Base-by-base conservation (phyloP, 2,113 vertebrate species). In the Alaudala cheleensis region DNA sequence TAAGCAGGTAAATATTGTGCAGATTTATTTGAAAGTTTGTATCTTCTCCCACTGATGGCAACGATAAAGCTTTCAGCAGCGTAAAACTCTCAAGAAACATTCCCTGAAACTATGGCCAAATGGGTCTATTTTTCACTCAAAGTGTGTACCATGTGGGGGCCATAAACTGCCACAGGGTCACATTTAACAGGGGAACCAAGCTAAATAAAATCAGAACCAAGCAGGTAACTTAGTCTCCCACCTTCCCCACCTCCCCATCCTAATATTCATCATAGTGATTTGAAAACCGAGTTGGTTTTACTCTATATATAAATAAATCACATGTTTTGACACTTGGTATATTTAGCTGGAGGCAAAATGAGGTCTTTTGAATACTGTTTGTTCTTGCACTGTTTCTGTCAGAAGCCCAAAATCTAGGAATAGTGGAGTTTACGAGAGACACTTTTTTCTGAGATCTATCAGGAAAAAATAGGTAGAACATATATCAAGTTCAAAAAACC, bases 31-130 rank as follows among this genome's bases (percentile, higher is more conserved):
- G 83, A 81, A 96, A 97, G 87, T 95, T 91, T 97, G 72, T 88
- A 62, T 94, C 91, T 96, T 95, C 82, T 96, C 45, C 76, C 39
- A 92, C 49, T 42, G 79, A 96, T 82, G 90, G 90, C 79, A 90
- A 51, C 93, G 91, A 93, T 98, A 97, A 97, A 98, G 88, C 88
- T 97, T 93, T 97, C 93, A 92, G 74, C 88, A 94, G 95, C 86
- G 94, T 97, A 97, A 98, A 97, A 97, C 83, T 97, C 96, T 95
- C 94, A 92, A 93, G 96, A 97, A 98, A 95, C 92, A 96, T 95
- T 97, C 94, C 91, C 94, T 95, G 96, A 95, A 97, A 97, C 86
- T 92, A 88, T 97, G 90, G 77, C 95, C 91, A 97, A 97, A 97
- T 96, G 73, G 93, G 67, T 94, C 79, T 81, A 93, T 98, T 98